These are phyloP conservation scores for Bungarus multicinctus DNA, from an alignment of 2,113 vertebrate species.

Conservation along the genomic window DNA sequence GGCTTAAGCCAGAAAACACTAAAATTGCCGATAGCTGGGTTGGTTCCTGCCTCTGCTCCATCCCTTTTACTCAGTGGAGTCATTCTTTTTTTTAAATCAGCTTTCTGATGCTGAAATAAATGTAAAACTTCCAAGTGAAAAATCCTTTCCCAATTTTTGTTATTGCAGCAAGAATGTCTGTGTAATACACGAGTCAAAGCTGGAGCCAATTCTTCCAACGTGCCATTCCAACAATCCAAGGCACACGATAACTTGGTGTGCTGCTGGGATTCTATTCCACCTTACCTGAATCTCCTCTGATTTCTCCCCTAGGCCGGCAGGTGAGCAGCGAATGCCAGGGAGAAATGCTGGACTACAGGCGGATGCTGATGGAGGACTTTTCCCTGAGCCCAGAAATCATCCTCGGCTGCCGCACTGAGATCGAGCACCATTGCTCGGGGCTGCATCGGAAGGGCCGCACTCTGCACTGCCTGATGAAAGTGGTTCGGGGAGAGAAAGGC, in stretches of 20 bases:
- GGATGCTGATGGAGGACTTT: constrained; percentile 98
- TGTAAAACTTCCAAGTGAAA: not conserved
- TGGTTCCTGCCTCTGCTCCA: not conserved
- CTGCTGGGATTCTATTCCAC: too few relatives aligned
- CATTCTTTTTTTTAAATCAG: not conserved
- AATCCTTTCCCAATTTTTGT: not conserved
- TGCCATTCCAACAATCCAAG: not conserved
- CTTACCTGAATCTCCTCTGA: not conserved
- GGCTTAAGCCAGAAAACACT: not conserved
- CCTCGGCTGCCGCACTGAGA: constrained; percentile 91
- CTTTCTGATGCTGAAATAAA: not conserved
- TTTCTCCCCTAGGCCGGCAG: constrained; percentile 77
- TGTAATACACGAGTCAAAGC: not conserved
- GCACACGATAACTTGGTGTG: fast-evolving
- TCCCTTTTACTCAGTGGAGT: too few relatives aligned
- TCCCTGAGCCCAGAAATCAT: constrained; percentile 95
- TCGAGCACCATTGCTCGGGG: constrained; percentile 91
- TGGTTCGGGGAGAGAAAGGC: constrained; percentile 82
- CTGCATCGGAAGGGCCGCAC: constrained; percentile 94
- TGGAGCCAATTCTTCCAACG: too few relatives aligned
- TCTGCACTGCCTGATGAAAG: constrained; percentile 94
- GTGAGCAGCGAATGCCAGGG: constrained; percentile 96
- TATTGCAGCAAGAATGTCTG: not conserved
- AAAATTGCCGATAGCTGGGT: not conserved
- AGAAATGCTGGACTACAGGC: constrained; percentile 94